Conservation (phyloP, 2,888 invertebrate genomes). For the Himalopsyche anomala region DNA sequence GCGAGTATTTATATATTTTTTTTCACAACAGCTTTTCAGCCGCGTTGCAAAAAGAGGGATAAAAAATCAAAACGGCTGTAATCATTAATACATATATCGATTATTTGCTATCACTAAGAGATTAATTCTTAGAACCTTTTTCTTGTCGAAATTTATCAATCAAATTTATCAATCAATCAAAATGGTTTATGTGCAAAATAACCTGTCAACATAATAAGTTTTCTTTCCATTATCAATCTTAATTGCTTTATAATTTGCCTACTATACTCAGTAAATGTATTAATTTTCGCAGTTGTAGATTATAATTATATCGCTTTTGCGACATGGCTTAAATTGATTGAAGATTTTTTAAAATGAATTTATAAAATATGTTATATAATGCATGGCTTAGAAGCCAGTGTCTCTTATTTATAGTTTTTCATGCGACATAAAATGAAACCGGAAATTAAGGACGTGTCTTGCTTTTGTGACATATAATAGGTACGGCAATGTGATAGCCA, state of each 20-base stretch:
- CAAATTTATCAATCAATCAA: conserved; percentile 34
- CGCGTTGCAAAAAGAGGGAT: neutral
- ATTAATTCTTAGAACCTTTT: neutral
- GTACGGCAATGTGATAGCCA: no score
- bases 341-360: neutral
- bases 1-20: no score
- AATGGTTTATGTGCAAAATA: conserved; percentile 2
- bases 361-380: no score
- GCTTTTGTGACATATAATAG: no score
- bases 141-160: neutral
- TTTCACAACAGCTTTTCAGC: no score
- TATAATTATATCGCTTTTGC: neutral
- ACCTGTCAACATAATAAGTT: neutral
- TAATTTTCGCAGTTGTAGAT: neutral
- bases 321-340: neutral
- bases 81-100: no score
- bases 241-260: conserved; percentile 9
- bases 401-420: no score
- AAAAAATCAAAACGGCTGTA: neutral
- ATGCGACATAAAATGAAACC: no score
- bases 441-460: no score
- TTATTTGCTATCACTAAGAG: neutral
- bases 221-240: neutral
- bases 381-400: no score
- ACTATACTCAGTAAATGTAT: neutral